Evolutionary conservation across 1,140 invertebrate species (phyloP).

Genomic region (Scaptomyza hsui): DNA sequence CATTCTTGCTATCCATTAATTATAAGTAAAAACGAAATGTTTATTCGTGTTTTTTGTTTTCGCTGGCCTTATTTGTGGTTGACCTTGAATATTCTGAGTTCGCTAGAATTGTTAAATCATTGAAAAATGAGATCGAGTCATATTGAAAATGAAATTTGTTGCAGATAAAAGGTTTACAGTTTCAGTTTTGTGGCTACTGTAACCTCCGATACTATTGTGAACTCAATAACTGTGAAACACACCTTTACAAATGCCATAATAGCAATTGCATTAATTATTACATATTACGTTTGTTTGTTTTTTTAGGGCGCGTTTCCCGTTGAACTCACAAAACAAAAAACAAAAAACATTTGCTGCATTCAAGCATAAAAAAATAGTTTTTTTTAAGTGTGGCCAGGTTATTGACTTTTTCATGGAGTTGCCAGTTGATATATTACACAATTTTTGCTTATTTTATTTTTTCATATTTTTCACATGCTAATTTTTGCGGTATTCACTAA

Average conservation of each 20-base stretch:
- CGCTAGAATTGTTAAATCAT: conserved; percentile 46
- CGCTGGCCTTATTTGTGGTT: conserved; percentile 56
- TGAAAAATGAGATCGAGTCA: conserved; percentile 39
- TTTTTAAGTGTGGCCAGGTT: conserved; percentile 10
- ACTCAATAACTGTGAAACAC: conserved; percentile 9
- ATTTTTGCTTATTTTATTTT: conserved; percentile 14
- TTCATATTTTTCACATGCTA: not conserved
- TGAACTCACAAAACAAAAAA: not conserved
- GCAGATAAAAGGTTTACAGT: conserved; percentile 28
- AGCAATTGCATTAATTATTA: conserved; percentile 45
- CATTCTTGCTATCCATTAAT: conserved; percentile 34
- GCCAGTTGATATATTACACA: conserved; percentile 7
- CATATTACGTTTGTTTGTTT: conserved; percentile 35
- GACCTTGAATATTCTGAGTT: conserved; percentile 67
- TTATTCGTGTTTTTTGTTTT: conserved; percentile 21
- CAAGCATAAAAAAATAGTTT: conserved; percentile 32
- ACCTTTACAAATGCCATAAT: conserved; percentile 21
- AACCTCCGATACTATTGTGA: not conserved
- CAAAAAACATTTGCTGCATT: conserved; percentile 20
- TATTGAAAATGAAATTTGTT: conserved; percentile 28
- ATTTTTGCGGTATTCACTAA: conserved; percentile 26
- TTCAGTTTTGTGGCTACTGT: conserved; percentile 16
- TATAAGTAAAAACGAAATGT: conserved; percentile 14
- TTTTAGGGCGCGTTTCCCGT: conserved; percentile 31
- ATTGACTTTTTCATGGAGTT: not conserved